Conservation (phyloP, 1,140 invertebrate genomes). For the Ectropis grisescens region DNA sequence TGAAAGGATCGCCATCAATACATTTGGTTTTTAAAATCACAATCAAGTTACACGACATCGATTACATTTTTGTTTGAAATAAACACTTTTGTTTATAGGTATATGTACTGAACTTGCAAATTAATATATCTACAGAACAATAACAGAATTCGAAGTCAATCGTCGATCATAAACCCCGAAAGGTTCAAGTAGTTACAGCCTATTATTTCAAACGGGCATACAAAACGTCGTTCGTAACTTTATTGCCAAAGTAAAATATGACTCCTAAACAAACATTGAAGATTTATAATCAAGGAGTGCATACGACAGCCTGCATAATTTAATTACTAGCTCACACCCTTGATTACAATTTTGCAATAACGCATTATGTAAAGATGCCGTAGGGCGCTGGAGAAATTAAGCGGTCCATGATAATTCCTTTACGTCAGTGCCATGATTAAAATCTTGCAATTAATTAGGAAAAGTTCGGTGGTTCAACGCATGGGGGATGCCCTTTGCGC, state of each 20-base stretch:
- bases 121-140: too few relatives aligned
- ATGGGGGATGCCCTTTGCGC: constrained; percentile 31
- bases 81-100: too few relatives aligned
- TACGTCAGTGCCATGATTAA: constrained; percentile 61
- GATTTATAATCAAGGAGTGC: constrained; percentile 60
- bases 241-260: constrained; percentile 3
- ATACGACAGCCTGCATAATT: constrained; percentile 66
- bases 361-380: constrained; percentile 55
- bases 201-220: too few relatives aligned
- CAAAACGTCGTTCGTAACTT: too few relatives aligned
- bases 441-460: constrained; percentile 65
- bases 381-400: constrained; percentile 63
- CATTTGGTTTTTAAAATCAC: too few relatives aligned
- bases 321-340: constrained; percentile 62
- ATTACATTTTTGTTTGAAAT: too few relatives aligned
- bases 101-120: too few relatives aligned
- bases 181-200: too few relatives aligned
- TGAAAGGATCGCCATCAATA: too few relatives aligned
- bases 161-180: too few relatives aligned
- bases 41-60: too few relatives aligned
- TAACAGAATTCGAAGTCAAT: too few relatives aligned
- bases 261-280: constrained; percentile 34
- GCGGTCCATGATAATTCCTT: constrained; percentile 62
- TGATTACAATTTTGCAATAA: constrained; percentile 67
- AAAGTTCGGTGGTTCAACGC: constrained; percentile 34